Evolutionary conservation across 2,113 vertebrate genomes (phyloP), one percentile per base, ranked within the genome.

Genomic region (Sturnus vulgaris): DNA sequence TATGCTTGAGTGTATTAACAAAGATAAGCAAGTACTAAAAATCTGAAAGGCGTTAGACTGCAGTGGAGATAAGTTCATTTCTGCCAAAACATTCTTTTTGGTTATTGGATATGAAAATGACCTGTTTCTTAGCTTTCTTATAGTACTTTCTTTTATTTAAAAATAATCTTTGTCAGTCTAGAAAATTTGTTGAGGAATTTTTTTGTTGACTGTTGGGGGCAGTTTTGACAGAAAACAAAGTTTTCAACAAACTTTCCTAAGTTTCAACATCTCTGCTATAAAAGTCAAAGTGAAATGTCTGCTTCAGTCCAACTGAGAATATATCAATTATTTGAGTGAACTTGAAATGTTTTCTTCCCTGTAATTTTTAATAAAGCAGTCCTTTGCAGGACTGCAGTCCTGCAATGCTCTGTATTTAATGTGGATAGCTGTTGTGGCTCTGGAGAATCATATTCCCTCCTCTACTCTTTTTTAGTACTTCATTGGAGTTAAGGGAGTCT

Each of bases 201-300:
- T 75, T 92, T 70, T 78, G 13, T 75, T 93, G 44, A 24, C 56
- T 65, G 27, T 52, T 71, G 12, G 35, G 55, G 55, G 24, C 0
- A 12, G 30, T 73, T 94, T 95, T 95, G 90, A 96, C 52, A 86
- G 47, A 95, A 56, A 94, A 90, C 73, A 75, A 94, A 89, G 70
- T 56, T 92, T 75, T 53, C 28, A 30, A 53, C 52, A 53, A 53
- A 31, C 52, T 53, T 53, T 84, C 5, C 1, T 63, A 40, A 40
- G 28, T 82, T 82, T 82, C 52, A 87, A 40, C 12, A n/a, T 94
- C 82, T 75, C 57, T 84, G 15, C 30, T 91, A 2, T n/a, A 49
- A 60, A 84, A 89, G 70, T 71, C 56, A 52, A 84, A 89, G 39
- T 60, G 44, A 91, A 66, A 70, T 47, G 50, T 66, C 64, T 92